phyloP scores from a whole-genome alignment of 2,113 vertebrate genomes.

The Entelurus aequoreus region DNA sequence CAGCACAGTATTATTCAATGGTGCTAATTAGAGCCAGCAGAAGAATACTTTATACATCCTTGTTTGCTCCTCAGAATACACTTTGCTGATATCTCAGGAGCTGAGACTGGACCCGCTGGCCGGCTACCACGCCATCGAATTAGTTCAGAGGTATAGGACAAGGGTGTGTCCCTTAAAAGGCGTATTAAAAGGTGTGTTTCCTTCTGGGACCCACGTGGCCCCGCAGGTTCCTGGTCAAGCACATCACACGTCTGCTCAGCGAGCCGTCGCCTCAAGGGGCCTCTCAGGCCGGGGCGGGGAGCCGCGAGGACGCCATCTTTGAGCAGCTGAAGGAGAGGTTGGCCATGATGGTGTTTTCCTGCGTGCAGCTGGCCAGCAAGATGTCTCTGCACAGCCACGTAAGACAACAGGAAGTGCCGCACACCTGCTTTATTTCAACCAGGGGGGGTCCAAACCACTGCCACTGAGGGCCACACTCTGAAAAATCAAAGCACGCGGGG shows the following conservation, averaged over 20 bases:
- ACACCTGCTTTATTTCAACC: too few species aligned
- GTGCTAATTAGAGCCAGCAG: too few species aligned
- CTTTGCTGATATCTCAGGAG: constrained; percentile 58
- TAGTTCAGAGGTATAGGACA: constrained; percentile 66
- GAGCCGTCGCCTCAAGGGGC: constrained; percentile 10
- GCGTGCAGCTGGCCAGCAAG: constrained; percentile 90
- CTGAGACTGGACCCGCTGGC: constrained; percentile 60
- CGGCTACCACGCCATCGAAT: constrained; percentile 67
- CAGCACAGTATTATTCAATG: not conserved
- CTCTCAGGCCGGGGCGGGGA: constrained; percentile 5
- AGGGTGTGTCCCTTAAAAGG: not conserved
- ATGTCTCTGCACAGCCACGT: constrained; percentile 79
- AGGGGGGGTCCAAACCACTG: too few species aligned
- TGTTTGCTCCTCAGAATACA: constrained; percentile 49
- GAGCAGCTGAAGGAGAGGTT: constrained; percentile 69
- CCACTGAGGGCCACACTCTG: too few species aligned
- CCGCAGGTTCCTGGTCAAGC: constrained; percentile 83
- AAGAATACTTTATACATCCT: not conserved
- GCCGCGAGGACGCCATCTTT: constrained; percentile 60
- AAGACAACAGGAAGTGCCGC: constrained; percentile 34
- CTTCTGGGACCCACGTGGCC: not conserved
- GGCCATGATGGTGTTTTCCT: constrained; percentile 78
- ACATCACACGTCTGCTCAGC: constrained; percentile 66
- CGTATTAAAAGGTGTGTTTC: not conserved
- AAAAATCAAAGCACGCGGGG: too few species aligned